phyloP scores from a whole-genome alignment of 2,113 vertebrate genomes.

The Catharus minimus region DNA sequence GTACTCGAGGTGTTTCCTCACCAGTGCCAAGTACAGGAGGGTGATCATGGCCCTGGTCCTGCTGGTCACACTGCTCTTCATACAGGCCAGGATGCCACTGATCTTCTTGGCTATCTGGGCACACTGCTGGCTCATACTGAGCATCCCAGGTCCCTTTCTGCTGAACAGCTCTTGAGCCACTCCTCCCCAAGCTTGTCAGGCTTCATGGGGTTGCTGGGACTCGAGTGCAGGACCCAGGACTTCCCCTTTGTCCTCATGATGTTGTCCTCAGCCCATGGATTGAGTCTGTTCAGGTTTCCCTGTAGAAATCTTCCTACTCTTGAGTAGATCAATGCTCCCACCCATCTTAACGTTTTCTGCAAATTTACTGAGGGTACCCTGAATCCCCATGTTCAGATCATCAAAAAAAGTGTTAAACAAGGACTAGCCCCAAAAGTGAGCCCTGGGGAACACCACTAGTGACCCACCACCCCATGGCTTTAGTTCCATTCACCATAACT shows the following conservation, averaged over 20 bases:
- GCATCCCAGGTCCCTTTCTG: background rate
- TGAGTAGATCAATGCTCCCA: background rate
- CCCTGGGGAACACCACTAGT: accelerated
- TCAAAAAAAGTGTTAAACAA: background rate
- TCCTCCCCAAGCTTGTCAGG: background rate
- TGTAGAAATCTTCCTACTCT: background rate
- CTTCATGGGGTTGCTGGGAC: background rate
- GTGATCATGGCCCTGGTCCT: background rate
- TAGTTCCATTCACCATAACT: background rate
- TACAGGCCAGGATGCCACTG: background rate
- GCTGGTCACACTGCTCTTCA: background rate
- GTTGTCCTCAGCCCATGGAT: background rate
- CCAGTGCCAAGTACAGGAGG: background rate
- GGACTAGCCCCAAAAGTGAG: background rate
- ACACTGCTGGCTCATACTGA: background rate
- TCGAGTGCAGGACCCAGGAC: background rate
- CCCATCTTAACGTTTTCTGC: background rate
- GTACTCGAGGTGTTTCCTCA: accelerated
- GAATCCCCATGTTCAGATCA: background rate
- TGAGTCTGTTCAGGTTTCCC: background rate
- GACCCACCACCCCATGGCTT: background rate
- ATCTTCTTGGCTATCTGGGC: background rate
- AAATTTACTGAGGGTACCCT: background rate
- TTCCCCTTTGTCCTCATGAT: background rate
- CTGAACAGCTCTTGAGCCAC: no score